Evolutionary conservation across 2,113 vertebrate species (phyloP), one percentile per base, ranked within the genome.

Genomic region (Psammodynastes pulverulentus): DNA sequence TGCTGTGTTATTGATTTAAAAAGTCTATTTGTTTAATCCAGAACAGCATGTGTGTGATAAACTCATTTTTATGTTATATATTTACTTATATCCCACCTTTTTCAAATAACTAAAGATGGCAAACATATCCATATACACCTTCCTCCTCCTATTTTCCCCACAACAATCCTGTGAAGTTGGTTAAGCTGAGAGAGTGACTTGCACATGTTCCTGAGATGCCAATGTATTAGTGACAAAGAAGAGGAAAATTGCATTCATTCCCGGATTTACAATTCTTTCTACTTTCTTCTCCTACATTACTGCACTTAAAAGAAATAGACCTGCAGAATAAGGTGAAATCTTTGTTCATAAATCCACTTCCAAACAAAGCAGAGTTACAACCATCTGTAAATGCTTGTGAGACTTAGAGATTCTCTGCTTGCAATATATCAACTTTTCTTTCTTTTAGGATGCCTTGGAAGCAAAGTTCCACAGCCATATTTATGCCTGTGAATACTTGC

Each of bases 221-320:
- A 43, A 9, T 79, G 67, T 79, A 4, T 43, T 43, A 79, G 72
- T 43, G 7, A 79, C 34, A 79, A 79, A 34, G 34, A 79, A 43
- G 7, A 93, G 97, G 91, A 96, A 96, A 97, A 96, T 93, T 95
- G 93, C 96, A 96, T 97, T 97, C 95, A 97, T 96, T 93, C 86
- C 92, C 62, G 88, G 84, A 54, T 95, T 96, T 96, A 95, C 94
- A 94, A 95, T 97, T 85, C 95, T 96, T 96, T 97, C 97, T 97
- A 96, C 96, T 96, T 95, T 90, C 24, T 29, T 89, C 95, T 97
- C 96, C 96, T 95, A 95, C 34, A 79, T 79, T 21, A 79, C 7
- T 79, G 34, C 34, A 43, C 7, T 43, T 79, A 43, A 79, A 79
- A 43, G 72, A 79, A 79, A 43, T 79, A 21, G 19, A 79, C 19